Conservation (phyloP, 2,113 vertebrate genomes). For the Orientallactaga bullata region DNA sequence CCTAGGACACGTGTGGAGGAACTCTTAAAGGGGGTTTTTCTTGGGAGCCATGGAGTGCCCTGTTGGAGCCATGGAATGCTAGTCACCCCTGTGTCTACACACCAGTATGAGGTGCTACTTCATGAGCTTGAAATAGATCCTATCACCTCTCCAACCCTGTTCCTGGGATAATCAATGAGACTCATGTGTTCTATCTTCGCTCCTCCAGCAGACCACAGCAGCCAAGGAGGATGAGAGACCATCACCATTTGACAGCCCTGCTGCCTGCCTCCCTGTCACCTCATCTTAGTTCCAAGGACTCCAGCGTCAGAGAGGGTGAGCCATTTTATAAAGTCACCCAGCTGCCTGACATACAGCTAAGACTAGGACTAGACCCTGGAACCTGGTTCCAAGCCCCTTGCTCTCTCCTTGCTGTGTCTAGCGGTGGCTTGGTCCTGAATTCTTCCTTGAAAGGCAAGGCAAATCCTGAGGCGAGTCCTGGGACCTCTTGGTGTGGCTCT, state of each 20-base stretch:
- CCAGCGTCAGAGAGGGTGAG: neutral
- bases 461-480: neutral
- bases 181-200: accelerated
- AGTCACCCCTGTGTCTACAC: neutral
- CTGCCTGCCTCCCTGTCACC: too few relatives aligned
- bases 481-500: neutral
- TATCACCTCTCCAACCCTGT: accelerated
- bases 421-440: neutral
- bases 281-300: neutral
- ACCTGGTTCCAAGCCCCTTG: neutral
- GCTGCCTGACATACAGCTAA: neutral
- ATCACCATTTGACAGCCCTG: accelerated
- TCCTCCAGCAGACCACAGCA: neutral
- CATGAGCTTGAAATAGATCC: neutral
- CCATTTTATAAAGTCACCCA: neutral
- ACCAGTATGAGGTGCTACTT: neutral
- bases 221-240: neutral
- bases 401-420: too few relatives aligned
- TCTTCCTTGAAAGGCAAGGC: accelerated
- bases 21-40: neutral
- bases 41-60: neutral
- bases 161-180: accelerated
- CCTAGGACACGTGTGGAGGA: neutral
- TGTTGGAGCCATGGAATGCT: neutral
- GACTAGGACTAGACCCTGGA: neutral